Base-by-base conservation (phyloP, 2,888 invertebrate genomes). In the Tortricodes alternella region DNA sequence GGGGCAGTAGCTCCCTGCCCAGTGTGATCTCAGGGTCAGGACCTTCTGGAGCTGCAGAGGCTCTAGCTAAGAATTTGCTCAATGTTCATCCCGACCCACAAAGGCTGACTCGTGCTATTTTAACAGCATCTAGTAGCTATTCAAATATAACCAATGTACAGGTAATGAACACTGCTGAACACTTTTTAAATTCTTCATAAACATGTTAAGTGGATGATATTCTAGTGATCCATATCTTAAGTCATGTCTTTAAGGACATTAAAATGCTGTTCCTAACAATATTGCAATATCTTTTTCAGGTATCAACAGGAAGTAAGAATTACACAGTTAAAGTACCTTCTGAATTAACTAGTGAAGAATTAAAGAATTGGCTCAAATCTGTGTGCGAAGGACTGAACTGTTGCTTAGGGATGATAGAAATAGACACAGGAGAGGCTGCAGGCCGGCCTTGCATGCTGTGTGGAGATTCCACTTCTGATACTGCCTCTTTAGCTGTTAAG, bases 281-380 rank as follows among this genome's bases (percentile, higher is more conserved):
- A 29, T 13, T 44, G 9, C 2, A 23, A 21, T 15, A 9, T 8
- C 7, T 3, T 62, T 82, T 79, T 11, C 70, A 89, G 89, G 83
- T 88, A 23, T 72, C 86, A 64, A 67, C 83, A 57, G 81, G 83
- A 32, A 81, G 65, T 61, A 92, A 89, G 64, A 91, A 82, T 44
- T 92, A 92, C 63, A 82, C 92, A 16, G 91, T 93, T 2, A 93
- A 93, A 77, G 83, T 93, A 57, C 93, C 93, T 11, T 78, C 91
- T 46, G 87, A 91, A 44, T 62, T 89, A 56, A 78, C 83, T 27
- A 71, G 65, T 32, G 89, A 90, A 13, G 89, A 89, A 60, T 74
- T 93, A 39, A 91, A 91, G 53, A 83, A 83, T 59, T 92, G 92
- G 77, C 84, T 93, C 61, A 89, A 91, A 62, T 77, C 78, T 32